A percentile compares a stretch with the other conserved stretches of the same genome.
Conservation (phyloP, 1,140 invertebrate species). For the Polyergus mexicanus region DNA sequence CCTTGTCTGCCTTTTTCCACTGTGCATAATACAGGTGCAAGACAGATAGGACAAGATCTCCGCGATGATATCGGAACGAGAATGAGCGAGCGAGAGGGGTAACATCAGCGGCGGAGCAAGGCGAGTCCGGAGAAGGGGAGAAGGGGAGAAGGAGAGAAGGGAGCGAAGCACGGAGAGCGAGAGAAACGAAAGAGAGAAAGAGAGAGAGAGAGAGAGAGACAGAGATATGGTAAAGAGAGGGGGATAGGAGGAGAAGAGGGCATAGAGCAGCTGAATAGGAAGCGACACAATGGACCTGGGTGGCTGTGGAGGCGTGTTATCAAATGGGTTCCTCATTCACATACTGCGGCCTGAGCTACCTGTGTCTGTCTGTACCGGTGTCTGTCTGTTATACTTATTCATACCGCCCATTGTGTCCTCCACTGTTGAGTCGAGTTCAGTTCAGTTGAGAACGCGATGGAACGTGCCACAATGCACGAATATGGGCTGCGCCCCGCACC, state of each 20-base stretch:
- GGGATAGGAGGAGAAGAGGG: slow-evolving; percentile 79
- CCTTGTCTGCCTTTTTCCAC: slow-evolving; percentile 70
- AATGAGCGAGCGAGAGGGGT: slow-evolving; percentile 60
- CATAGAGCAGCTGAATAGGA: slow-evolving; percentile 86
- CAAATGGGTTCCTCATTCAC: slow-evolving; percentile 87
- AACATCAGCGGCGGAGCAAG: slow-evolving; percentile 43
- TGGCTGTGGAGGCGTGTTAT: slow-evolving; percentile 86
- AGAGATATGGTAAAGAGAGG: slow-evolving; percentile 65
- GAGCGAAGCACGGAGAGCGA: slow-evolving; percentile 1
- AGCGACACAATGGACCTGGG: slow-evolving; percentile 86
- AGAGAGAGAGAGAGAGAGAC: slow-evolving; percentile 63
- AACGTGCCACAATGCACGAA: slow-evolving; percentile 87
- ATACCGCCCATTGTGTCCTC: slow-evolving; percentile 84
- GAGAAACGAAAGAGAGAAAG: slow-evolving; percentile 60
- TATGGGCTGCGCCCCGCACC: slow-evolving; percentile 82
- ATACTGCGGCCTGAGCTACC: slow-evolving; percentile 85
- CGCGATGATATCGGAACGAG: slow-evolving; percentile 76
- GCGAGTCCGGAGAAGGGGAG: slow-evolving; percentile 42
- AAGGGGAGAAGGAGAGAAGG: slow-evolving; percentile 23
- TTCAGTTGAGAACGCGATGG: slow-evolving; percentile 87
- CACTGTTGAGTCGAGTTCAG: slow-evolving; percentile 86
- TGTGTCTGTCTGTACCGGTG: slow-evolving; percentile 86
- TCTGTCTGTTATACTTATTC: slow-evolving; percentile 87
- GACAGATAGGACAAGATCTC: slow-evolving; percentile 79
- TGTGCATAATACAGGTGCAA: slow-evolving; percentile 71